Conservation (phyloP, 2,888 invertebrate genomes). For the Meiosimyza platycephala region DNA sequence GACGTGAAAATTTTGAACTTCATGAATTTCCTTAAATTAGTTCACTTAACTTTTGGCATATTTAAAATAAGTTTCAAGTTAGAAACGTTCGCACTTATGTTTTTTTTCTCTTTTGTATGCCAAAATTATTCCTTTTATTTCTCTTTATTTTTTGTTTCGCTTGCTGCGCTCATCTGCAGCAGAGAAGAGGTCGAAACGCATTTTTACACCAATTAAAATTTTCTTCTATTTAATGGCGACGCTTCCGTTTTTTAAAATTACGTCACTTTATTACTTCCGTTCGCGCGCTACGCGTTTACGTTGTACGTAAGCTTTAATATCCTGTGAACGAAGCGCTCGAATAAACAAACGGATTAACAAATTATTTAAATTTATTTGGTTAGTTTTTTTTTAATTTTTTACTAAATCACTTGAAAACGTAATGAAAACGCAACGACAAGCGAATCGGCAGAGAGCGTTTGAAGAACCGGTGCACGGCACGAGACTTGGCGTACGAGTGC, state of each 20-base stretch:
- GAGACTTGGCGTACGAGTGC: conserved; percentile 13
- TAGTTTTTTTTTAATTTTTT: too few relatives aligned
- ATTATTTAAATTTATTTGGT: neutral
- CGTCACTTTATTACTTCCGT: conserved; percentile 48
- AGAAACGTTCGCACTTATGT: conserved; percentile 14
- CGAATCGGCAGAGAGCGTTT: neutral
- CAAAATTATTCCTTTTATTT: neutral
- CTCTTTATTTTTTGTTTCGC: conserved; percentile 11
- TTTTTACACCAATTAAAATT: neutral
- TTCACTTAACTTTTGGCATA: conserved; percentile 6
- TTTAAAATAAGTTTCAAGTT: neutral
- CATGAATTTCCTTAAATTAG: neutral
- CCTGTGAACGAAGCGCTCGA: neutral
- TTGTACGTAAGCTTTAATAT: conserved; percentile 12
- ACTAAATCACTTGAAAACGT: neutral
- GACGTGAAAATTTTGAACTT: too few relatives aligned
- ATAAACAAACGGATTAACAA: neutral
- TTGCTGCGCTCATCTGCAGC: conserved; percentile 39
- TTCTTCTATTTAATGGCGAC: conserved; percentile 19
- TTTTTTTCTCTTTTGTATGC: conserved; percentile 29
- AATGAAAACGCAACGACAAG: too few relatives aligned
- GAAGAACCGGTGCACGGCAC: conserved; percentile 22
- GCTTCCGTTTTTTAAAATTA: conserved; percentile 45
- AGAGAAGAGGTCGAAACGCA: neutral
- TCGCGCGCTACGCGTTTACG: conserved; percentile 23